Base-by-base conservation (phyloP, 2,113 vertebrate genomes). In the Mystacornis crossleyi region DNA sequence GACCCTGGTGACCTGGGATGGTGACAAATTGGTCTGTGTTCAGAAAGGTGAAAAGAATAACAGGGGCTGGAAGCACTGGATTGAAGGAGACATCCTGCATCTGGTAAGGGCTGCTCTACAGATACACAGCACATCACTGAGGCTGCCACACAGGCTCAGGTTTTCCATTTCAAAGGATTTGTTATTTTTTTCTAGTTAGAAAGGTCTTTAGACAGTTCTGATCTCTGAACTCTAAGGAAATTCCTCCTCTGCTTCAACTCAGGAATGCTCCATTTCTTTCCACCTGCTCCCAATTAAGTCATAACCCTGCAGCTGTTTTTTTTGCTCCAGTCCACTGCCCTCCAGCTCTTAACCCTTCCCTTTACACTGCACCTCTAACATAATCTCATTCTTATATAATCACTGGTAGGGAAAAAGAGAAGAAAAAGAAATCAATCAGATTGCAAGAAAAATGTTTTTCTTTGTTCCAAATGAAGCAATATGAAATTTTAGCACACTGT, bases 31-130 rank as follows among this genome's bases (percentile, higher is more conserved):
- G 43, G 96, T 99, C 65, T 98, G 98, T 64, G 98, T 99, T 53
- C 99, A 99, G 97, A 99, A 99, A 61, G 99, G 99, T 3, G 99
- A 99, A 86, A 99, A 99, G 94, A 97, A 98, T 20, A 99, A 99
- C 70, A 98, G 99, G 1, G 99, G 99, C 85, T 99, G 99, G 99
- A 99, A 90, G 87, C 99, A 99, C 1, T 99, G 99, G 99, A 98
- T 99, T 14, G 99, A 99, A 89, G 99, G 98, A 75, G 99, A 99
- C 89, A 67, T 98, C 82, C 97, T 99, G 38, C 96, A 99, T 86
- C 88, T 99, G 98, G 99, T 99, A 98, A 99, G 98, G 84, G 64
- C 70, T 19, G 25, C 55, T 65, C 6, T 62, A 34, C 64, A 83
- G 25, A 54, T 5, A 26, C 51, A 16, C 4, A 38, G 19, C 48